phyloP scores from a whole-genome alignment of 2,113 vertebrate genomes.

The Thamnophis sirtalis region DNA sequence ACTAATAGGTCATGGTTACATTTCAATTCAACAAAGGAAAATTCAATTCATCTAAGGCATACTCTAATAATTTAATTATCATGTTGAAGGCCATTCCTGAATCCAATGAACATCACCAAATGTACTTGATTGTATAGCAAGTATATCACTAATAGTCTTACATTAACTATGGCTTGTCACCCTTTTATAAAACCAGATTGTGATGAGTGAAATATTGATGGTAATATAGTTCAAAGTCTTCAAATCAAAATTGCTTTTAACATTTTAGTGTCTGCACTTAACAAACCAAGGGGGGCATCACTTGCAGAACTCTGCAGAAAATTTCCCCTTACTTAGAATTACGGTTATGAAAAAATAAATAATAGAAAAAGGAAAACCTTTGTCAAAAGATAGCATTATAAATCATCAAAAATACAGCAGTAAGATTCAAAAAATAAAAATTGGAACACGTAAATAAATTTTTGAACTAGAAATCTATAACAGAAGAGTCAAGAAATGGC shows the following conservation, averaged over 20 bases:
- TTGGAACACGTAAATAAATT: neutral
- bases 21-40: neutral
- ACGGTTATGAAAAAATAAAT: neutral
- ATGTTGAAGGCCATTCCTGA: neutral
- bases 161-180: neutral
- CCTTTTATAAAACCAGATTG: neutral
- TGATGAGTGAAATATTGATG: neutral
- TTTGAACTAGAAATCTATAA: neutral
- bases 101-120: neutral
- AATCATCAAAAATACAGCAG: neutral
- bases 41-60: neutral
- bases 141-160: neutral
- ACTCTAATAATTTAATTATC: neutral
- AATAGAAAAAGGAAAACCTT: neutral
- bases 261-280: neutral
- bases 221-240: neutral
- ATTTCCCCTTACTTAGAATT: neutral
- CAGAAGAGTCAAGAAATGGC: neutral
- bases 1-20: neutral
- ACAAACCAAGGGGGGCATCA: neutral
- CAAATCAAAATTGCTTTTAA: neutral
- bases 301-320: neutral
- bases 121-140: neutral
- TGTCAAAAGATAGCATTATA: neutral
- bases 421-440: neutral